Conservation (phyloP, 2,113 vertebrate species). For the Nothocercus nigrocapillus region DNA sequence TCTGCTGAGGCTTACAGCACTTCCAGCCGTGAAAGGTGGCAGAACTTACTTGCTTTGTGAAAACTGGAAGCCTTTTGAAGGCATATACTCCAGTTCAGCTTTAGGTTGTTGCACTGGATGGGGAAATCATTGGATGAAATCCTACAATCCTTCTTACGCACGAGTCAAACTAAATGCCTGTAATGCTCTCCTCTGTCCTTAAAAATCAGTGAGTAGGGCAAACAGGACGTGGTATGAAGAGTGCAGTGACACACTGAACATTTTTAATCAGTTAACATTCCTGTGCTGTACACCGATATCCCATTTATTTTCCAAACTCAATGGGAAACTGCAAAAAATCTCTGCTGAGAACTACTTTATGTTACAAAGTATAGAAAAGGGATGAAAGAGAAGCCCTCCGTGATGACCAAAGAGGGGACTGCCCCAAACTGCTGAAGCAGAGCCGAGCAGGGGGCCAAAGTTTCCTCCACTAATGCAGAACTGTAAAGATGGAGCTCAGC, state of each 20-base stretch:
- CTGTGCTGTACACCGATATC: neutral
- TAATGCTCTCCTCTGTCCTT: neutral
- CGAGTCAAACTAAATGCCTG: neutral
- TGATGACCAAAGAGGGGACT: accelerated
- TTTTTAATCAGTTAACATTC: neutral
- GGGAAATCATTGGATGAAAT: neutral
- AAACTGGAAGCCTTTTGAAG: conserved; percentile 11
- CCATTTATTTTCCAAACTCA: neutral
- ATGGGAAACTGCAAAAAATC: neutral
- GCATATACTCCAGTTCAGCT: neutral
- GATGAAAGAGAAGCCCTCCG: neutral
- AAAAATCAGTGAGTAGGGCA: neutral
- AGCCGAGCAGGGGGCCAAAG: neutral
- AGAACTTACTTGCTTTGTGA: neutral
- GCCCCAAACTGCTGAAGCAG: neutral
- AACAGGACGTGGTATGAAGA: neutral
- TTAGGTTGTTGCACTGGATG: neutral
- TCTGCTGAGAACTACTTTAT: neutral
- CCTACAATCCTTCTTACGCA: neutral
- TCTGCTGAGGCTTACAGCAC: neutral
- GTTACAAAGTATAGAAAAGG: neutral
- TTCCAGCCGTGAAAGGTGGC: neutral
- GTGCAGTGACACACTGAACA: neutral
- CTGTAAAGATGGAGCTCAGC: neutral
- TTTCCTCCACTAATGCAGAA: neutral